Evolutionary conservation across 2,797 vertebrate species (phyloP).

Genomic region (Chrysocyon brachyurus): DNA sequence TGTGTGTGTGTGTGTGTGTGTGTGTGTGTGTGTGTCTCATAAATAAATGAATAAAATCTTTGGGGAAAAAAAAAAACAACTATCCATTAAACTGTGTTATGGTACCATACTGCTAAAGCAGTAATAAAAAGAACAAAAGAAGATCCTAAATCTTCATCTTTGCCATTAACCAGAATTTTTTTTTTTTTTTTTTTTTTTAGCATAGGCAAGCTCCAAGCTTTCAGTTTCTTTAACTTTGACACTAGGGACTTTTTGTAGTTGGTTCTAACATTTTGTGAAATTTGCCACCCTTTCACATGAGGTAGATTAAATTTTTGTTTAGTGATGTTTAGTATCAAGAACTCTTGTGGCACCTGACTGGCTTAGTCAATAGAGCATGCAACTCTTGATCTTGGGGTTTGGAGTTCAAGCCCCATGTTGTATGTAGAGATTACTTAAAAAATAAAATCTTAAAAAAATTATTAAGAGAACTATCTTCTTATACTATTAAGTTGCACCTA

Average conservation of each 20-base stretch:
- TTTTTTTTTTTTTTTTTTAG: neutral
- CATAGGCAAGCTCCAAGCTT: neutral
- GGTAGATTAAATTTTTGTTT: constrained; percentile 39
- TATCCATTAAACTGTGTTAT: neutral
- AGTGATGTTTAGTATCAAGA: neutral
- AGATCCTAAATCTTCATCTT: neutral
- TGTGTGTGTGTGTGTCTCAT: no score
- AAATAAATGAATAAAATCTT: no score
- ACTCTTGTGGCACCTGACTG: neutral
- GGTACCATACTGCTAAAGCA: neutral
- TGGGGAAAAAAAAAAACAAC: neutral
- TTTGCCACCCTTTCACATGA: neutral
- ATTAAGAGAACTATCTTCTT: neutral
- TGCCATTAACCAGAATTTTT: neutral
- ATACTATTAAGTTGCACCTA: neutral
- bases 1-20: no score
- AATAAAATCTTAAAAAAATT: neutral
- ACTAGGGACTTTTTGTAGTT: neutral
- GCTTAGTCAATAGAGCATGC: neutral
- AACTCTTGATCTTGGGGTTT: neutral
- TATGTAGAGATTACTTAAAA: neutral
- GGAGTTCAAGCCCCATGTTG: neutral
- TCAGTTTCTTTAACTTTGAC: constrained; percentile 26
- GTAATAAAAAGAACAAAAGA: neutral
- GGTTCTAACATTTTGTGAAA: constrained; percentile 16